Evolutionary conservation across 35 echinoderm and acorn worm species (phyloP), one percentile per base, ranked within the genome.

Genomic region (Ptychodera flava): DNA sequence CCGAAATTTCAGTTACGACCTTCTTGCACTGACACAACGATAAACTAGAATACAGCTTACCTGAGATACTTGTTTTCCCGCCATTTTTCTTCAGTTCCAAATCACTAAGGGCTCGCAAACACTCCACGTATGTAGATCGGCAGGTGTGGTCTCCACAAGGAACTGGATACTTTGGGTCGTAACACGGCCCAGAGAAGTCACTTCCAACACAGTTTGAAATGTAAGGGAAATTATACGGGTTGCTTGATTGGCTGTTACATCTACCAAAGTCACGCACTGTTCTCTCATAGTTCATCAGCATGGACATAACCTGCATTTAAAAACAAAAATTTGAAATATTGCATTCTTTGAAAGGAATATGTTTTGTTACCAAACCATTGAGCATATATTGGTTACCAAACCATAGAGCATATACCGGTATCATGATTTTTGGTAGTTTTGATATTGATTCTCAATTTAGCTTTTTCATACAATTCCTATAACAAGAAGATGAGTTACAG

Each of bases 271-370:
- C 86, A 35, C 79, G 27, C 30, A 87, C 86, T 34, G 86, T 87
- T 31, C 86, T 87, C 37, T 31, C 35, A 35, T 87, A 87, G 77
- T 87, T 87, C 86, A 87, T 80, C 31, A 87, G 76, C 86, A 87
- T 87, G 76, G 86, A 76, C 86, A 87, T 87, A 1, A 87, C 79
- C 86, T 87, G 33, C 33, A 31, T 64, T 77, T 16, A 84, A 84
- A 35, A 31, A 87, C 0, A 64, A n/a, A n/a, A n/a, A n/a, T n/a
- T n/a, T n/a, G n/a, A n/a, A n/a, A n/a, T n/a, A n/a, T n/a, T n/a
- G n/a, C n/a, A n/a, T n/a, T n/a, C n/a, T n/a, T n/a, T n/a, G n/a
- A n/a, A n/a, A n/a, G n/a, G n/a, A n/a, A n/a, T n/a, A n/a, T n/a
- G n/a, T n/a, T n/a, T n/a, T n/a, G n/a, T n/a, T n/a, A n/a, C n/a